Percentiles rank a stretch among this genome's conserved stretches.
These are phyloP conservation scores for Desmodus rotundus DNA, from an alignment of 2,113 vertebrate genomes.

Conservation along the genomic window DNA sequence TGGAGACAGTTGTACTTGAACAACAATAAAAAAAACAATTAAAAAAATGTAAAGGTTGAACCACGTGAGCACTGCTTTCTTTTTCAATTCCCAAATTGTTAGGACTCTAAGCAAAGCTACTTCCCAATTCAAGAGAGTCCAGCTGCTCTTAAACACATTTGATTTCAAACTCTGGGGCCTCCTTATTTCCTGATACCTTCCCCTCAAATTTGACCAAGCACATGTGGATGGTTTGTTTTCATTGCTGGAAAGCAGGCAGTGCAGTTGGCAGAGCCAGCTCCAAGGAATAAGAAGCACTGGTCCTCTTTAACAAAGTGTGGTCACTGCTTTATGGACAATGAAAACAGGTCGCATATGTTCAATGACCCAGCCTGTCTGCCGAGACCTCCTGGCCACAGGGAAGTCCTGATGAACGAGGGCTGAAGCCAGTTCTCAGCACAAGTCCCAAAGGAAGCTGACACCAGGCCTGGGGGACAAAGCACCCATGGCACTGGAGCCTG, in stretches of 20 bases:
- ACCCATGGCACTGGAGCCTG: fast-evolving
- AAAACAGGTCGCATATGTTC: neutral
- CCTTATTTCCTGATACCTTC: neutral
- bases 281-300: neutral
- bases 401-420: neutral
- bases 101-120: neutral
- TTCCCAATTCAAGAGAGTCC: neutral
- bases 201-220: neutral
- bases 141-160: neutral
- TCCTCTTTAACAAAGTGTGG: neutral
- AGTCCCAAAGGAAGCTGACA: neutral
- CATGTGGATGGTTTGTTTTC: neutral
- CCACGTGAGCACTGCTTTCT: neutral
- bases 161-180: neutral
- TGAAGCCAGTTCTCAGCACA: neutral
- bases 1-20: too few relatives aligned
- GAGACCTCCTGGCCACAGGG: neutral
- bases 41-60: neutral
- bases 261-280: neutral
- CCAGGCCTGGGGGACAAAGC: neutral
- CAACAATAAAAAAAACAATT: too few relatives aligned
- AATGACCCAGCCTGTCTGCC: neutral
- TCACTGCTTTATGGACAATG: neutral
- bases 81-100: neutral
- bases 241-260: neutral